These are phyloP conservation scores for Catocala sponsa DNA, from an alignment of 2,888 invertebrate species.

Conservation along the genomic window DNA sequence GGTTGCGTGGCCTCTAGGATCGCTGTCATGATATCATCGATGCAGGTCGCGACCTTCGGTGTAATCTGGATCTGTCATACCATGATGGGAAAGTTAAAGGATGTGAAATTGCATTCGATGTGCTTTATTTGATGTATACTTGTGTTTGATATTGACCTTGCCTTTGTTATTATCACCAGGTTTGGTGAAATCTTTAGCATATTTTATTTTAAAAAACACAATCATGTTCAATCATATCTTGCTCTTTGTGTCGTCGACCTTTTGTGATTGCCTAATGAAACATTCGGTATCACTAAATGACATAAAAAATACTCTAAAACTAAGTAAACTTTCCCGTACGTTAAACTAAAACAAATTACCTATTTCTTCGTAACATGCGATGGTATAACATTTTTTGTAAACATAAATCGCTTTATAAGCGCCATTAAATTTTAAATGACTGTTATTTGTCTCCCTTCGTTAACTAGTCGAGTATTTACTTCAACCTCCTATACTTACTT, in stretches of 20 bases:
- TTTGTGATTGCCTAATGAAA: neutral
- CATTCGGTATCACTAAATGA: neutral
- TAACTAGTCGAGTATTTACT: constrained; percentile 69
- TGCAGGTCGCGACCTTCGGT: constrained; percentile 74
- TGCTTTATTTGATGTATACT: constrained; percentile 52
- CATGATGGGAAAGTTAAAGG: constrained; percentile 44
- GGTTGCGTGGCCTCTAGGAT: constrained; percentile 62
- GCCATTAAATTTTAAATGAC: constrained; percentile 69
- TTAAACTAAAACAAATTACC: constrained; percentile 22
- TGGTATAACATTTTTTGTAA: constrained; percentile 38
- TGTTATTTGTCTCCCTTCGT: constrained; percentile 70
- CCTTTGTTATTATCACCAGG: constrained; percentile 6
- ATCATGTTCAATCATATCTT: neutral
- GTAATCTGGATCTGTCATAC: constrained; percentile 69
- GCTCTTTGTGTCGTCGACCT: neutral
- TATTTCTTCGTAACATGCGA: constrained; percentile 29
- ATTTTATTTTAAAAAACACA: neutral
- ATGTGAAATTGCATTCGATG: constrained; percentile 66
- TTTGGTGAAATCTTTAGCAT: constrained; percentile 13
- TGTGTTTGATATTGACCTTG: constrained; percentile 41
- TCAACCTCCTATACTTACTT: constrained; percentile 58
- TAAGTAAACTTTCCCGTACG: constrained; percentile 13
- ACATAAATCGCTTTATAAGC: constrained; percentile 63
- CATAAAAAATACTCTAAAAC: neutral
- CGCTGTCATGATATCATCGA: constrained; percentile 71